These are phyloP conservation scores for Archips crataeganus DNA, from an alignment of 2,888 invertebrate species.

Conservation along the genomic window DNA sequence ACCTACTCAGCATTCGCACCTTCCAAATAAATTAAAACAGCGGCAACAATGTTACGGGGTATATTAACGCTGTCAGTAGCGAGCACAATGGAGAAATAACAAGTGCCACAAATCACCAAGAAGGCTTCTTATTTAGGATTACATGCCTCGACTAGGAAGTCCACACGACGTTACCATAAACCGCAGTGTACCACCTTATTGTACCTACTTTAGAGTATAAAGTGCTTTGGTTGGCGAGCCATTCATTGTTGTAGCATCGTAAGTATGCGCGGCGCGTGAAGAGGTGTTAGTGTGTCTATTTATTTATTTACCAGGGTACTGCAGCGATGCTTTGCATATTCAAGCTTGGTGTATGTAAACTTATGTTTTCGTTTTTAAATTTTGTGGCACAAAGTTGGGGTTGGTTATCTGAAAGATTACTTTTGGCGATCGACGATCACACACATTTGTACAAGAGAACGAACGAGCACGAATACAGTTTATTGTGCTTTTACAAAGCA, in stretches of 20 bases:
- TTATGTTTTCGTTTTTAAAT: constrained; percentile 12
- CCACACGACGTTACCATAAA: constrained; percentile 8
- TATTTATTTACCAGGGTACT: constrained; percentile 23
- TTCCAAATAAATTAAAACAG: constrained; percentile 46
- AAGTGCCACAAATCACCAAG: constrained; percentile 60
- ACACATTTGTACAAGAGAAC: not conserved
- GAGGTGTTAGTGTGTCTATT: constrained; percentile 25
- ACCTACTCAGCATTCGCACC: constrained; percentile 1
- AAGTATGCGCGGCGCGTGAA: constrained; percentile 15
- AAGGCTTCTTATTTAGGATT: constrained; percentile 58
- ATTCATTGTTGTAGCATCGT: not conserved
- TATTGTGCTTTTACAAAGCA: not conserved
- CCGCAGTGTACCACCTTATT: not conserved
- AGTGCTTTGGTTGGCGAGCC: not conserved
- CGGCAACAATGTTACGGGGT: constrained; percentile 44
- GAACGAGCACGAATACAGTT: no score
- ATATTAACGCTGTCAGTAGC: constrained; percentile 49
- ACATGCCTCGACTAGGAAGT: constrained; percentile 49
- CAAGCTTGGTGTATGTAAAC: not conserved
- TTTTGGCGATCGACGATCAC: not conserved
- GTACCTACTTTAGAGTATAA: not conserved
- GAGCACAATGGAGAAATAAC: constrained; percentile 57
- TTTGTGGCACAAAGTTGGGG: constrained; percentile 3
- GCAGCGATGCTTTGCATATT: constrained; percentile 17
- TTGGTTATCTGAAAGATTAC: not conserved